Conservation (phyloP, 2,888 invertebrate species). For the Sphaerophoria taeniata region DNA sequence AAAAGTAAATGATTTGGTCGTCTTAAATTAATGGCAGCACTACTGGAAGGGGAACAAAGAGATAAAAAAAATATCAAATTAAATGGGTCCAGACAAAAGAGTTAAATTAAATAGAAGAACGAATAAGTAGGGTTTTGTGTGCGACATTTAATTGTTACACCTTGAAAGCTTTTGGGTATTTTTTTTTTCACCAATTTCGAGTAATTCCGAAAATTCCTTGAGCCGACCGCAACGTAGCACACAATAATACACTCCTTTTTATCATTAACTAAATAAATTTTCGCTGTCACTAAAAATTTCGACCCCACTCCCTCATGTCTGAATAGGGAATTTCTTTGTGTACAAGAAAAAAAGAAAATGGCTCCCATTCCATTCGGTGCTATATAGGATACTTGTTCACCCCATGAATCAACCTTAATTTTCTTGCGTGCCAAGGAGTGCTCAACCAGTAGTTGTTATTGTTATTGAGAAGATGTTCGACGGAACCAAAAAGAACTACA, state of each 20-base stretch:
- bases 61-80: background rate
- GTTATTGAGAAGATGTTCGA: conserved; percentile 1
- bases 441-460: background rate
- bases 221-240: conserved; percentile 2
- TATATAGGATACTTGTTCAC: conserved; percentile 16
- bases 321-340: background rate
- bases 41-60: background rate
- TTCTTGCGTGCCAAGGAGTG: conserved; percentile 18
- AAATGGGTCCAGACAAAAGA: background rate
- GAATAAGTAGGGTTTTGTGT: too few relatives aligned
- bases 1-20: conserved; percentile 29
- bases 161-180: background rate
- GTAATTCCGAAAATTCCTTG: background rate
- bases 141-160: too few relatives aligned
- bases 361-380: background rate
- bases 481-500: background rate
- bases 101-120: too few relatives aligned
- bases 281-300: conserved; percentile 28
- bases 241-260: conserved; percentile 30
- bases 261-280: conserved; percentile 33
- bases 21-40: background rate
- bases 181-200: background rate
- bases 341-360: too few relatives aligned
- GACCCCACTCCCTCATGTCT: conserved; percentile 24
- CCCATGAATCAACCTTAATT: conserved; percentile 27